Base-by-base conservation (phyloP, 2,113 vertebrate species). In the Steatornis caripensis region DNA sequence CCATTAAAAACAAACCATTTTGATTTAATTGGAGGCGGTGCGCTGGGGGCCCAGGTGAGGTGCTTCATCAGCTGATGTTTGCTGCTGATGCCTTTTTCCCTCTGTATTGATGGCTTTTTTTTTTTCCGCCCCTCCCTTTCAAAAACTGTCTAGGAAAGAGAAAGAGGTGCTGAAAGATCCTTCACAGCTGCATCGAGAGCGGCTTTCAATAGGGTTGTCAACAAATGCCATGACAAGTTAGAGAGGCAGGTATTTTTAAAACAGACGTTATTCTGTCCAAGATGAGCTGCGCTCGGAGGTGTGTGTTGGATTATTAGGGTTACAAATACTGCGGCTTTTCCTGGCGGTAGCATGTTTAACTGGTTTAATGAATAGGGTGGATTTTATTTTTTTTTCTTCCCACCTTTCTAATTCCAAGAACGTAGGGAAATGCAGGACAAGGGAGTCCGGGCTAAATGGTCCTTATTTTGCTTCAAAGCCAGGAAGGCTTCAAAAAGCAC, bases 1-100 rank as follows among this genome's bases (percentile, higher is more conserved):
- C 99, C 99, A 99, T 99, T 99, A 99, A 99, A 99, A 99, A 99
- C 99, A 99, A 99, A 99, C 99, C 99, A 98, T 99, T 99, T 99
- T 99, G 99, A 99, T 99, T 99, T 99, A 99, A 99, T 99, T 99
- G 99, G 99, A 99, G 99, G 98, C 98, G 98, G 98, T 98, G 98
- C 98, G 97, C 98, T 98, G 98, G 98, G 97, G 98, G 98, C 97
- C 98, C 98, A 98, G 98, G 98, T 98, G 98, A 98, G 98, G 96
- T 93, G 98, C 98, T 98, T 98, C 98, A 98, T 98, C 98, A 98
- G 96, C 94, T 15, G 69, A 9, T 90, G 94, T 93, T 93, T 94
- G 53, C 96, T 97, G 91, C 36, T 82, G 96, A 91, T 84, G 91
- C 96, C 95, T 93, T 96, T 86, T 95, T 94, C 94, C 95, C 93